A percentile compares a stretch with the other conserved stretches of the same genome.
phyloP scores from a whole-genome alignment of 1,140 invertebrate genomes.

The Mylabris phalerata region DNA sequence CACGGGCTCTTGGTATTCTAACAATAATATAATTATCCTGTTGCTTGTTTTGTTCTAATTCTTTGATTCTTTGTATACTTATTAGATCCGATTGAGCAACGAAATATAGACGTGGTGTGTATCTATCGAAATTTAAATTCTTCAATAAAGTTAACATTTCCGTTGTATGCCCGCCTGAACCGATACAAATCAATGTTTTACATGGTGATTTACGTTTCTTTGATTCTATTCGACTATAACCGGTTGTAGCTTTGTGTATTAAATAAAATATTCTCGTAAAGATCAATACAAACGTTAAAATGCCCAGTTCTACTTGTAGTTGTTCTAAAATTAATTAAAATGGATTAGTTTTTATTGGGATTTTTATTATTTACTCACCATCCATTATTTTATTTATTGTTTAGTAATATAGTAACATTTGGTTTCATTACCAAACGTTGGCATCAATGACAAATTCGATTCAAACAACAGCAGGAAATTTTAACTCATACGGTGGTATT shows the following conservation, averaged over 20 bases:
- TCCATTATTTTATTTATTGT: background rate
- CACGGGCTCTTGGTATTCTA: conserved; percentile 73
- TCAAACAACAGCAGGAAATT: too few species aligned
- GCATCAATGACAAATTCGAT: too few species aligned
- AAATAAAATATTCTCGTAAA: conserved; percentile 33
- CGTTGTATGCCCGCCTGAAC: conserved; percentile 68
- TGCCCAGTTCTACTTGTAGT: conserved; percentile 27
- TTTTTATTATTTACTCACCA: background rate
- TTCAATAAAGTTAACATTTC: conserved; percentile 75
- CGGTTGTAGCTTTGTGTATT: conserved; percentile 38
- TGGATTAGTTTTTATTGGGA: too few species aligned
- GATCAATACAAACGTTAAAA: conserved; percentile 30
- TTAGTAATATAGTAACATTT: too few species aligned
- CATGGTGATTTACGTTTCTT: conserved; percentile 25
- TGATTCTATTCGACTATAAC: conserved; percentile 23
- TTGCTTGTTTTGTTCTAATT: conserved; percentile 44
- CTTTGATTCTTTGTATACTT: conserved; percentile 59
- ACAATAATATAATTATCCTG: conserved; percentile 47
- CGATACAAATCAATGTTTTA: conserved; percentile 39
- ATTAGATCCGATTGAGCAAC: conserved; percentile 71
- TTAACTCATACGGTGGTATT: too few species aligned
- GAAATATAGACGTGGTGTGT: conserved; percentile 68
- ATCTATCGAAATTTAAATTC: conserved; percentile 52
- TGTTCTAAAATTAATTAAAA: conserved; percentile 23
- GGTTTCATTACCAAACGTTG: too few species aligned